Conservation (phyloP, 2,888 invertebrate species). For the Brachypterus glaber region DNA sequence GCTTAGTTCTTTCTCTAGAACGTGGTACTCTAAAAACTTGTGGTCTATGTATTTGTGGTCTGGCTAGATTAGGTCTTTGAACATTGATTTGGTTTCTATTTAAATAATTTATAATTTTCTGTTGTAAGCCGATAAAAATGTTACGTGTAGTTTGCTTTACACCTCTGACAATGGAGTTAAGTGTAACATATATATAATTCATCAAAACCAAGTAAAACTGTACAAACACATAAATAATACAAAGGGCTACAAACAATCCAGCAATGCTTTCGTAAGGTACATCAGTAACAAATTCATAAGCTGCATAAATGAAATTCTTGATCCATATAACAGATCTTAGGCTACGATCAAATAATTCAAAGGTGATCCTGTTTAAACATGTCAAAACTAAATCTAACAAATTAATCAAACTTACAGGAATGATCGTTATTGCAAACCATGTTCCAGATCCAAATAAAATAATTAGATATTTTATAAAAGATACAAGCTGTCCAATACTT, state of each 20-base stretch:
- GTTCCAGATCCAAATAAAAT: slow-evolving; percentile 26
- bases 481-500: slow-evolving; percentile 15
- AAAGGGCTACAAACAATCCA: slow-evolving; percentile 26
- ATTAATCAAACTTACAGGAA: slow-evolving; percentile 23
- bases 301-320: slow-evolving; percentile 1
- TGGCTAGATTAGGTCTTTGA: no score
- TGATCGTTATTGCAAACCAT: slow-evolving; percentile 26
- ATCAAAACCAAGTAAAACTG: slow-evolving; percentile 26
- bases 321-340: background rate
- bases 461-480: slow-evolving; percentile 21
- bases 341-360: slow-evolving; percentile 3
- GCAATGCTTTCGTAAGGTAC: slow-evolving; percentile 30
- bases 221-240: slow-evolving; percentile 27
- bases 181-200: no score
- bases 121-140: no score
- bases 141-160: no score
- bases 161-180: no score
- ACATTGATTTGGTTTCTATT: no score
- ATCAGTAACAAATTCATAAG: slow-evolving; percentile 29
- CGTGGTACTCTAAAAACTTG: background rate
- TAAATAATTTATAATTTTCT: no score
- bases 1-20: background rate
- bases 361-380: no score
- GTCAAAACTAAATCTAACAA: slow-evolving; percentile 14
- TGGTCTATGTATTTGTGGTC: no score